A percentile compares a stretch with the other conserved stretches of the same genome.
These are phyloP conservation scores for Neopipo cinnamomea DNA, from an alignment of 2,113 vertebrate genomes.

Conservation along the genomic window DNA sequence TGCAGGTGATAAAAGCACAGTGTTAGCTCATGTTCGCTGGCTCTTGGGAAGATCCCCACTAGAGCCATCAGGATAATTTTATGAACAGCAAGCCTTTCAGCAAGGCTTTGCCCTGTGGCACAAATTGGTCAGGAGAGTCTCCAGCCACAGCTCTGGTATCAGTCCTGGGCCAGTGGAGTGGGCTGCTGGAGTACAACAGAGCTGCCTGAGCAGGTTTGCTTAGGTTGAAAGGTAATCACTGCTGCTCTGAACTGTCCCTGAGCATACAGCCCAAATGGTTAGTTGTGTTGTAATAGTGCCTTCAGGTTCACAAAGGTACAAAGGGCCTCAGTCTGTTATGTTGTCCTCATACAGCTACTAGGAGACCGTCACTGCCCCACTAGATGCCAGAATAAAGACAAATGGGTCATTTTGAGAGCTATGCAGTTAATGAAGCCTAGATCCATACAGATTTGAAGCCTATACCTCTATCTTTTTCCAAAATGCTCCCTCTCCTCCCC, in stretches of 20 bases:
- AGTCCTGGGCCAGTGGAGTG: background rate
- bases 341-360: background rate
- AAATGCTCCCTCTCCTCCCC: background rate
- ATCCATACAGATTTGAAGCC: background rate
- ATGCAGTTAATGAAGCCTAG: background rate
- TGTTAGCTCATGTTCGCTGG: background rate
- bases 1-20: background rate
- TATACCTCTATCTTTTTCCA: background rate
- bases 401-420: background rate
- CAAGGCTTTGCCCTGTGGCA: background rate
- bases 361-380: background rate
- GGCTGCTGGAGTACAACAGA: background rate
- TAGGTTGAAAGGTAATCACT: background rate
- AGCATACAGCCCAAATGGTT: background rate
- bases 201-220: background rate
- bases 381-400: background rate
- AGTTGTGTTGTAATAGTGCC: background rate
- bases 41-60: background rate
- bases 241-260: background rate
- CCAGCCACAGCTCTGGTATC: background rate
- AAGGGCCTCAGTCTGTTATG: background rate
- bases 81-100: fast-evolving
- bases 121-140: background rate
- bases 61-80: background rate
- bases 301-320: background rate